Conservation (phyloP, 2,113 vertebrate genomes). For the Eleginops maclovinus region DNA sequence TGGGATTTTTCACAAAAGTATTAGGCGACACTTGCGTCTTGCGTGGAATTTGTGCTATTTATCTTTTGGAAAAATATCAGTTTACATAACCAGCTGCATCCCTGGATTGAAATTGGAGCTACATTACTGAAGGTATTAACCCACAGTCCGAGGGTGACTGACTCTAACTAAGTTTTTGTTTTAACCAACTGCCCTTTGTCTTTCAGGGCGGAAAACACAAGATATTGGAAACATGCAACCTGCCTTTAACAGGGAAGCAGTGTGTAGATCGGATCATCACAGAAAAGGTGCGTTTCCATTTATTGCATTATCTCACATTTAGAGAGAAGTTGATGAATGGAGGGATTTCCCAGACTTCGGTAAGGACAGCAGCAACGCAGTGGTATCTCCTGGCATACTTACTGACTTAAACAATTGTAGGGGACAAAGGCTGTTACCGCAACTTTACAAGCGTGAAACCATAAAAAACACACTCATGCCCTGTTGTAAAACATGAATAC, state of each 20-base stretch:
- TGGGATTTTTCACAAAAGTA: constrained; percentile 30
- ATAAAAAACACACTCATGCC: no score
- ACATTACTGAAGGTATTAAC: not conserved
- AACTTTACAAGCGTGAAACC: no score
- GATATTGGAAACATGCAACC: constrained; percentile 93
- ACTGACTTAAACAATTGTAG: no score
- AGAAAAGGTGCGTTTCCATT: constrained; percentile 88
- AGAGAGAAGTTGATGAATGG: not conserved
- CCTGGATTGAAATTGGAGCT: constrained; percentile 24
- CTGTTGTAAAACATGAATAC: not conserved
- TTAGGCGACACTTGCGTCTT: constrained; percentile 11
- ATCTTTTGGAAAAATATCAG: not conserved
- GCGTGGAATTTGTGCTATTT: not conserved
- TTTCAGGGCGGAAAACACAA: constrained; percentile 93
- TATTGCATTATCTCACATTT: constrained; percentile 3
- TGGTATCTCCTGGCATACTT: no score
- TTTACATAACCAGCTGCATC: constrained; percentile 18
- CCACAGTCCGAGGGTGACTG: not conserved
- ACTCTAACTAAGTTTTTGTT: not conserved
- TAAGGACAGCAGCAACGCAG: no score
- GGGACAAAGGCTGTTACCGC: no score
- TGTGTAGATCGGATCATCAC: constrained; percentile 98
- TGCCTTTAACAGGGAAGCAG: constrained; percentile 95
- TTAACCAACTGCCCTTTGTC: not conserved
- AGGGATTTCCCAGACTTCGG: no score